phyloP scores from a whole-genome alignment of 2,888 invertebrate genomes.

The Coelogynopora nodosa region DNA sequence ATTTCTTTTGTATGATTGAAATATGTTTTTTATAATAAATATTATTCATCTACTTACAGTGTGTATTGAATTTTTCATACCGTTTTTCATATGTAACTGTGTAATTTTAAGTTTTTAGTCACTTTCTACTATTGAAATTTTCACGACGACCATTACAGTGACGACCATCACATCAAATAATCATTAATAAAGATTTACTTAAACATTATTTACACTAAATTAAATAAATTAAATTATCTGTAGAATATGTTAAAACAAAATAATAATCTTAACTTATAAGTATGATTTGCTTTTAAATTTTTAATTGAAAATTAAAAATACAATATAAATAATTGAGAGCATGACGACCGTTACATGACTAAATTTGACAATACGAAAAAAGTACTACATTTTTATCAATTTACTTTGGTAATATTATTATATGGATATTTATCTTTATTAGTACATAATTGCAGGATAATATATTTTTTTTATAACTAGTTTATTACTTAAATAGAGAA shows the following conservation, averaged over 20 bases:
- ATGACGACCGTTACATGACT: background rate
- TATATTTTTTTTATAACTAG: background rate
- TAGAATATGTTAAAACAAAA: background rate
- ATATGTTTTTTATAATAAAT: no score
- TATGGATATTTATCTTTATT: background rate
- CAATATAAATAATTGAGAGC: background rate
- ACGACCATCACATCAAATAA: background rate
- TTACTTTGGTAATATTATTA: background rate
- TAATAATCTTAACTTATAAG: background rate
- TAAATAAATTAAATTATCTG: background rate
- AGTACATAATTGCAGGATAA: background rate
- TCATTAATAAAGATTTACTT: background rate
- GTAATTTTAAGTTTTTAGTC: no score
- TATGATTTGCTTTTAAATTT: background rate
- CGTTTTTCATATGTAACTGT: no score
- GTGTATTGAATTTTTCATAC: no score
- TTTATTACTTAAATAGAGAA: background rate
- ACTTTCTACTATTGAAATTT: background rate
- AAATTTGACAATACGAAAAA: background rate
- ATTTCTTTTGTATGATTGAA: no score
- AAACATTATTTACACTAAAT: background rate
- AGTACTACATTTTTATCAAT: background rate
- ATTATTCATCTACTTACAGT: no score
- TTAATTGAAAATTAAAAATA: background rate
- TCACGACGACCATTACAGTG: no score